Evolutionary conservation across 2,888 invertebrate species (phyloP), one percentile per base, ranked within the genome.

Genomic region (Drosophila meridionalis): DNA sequence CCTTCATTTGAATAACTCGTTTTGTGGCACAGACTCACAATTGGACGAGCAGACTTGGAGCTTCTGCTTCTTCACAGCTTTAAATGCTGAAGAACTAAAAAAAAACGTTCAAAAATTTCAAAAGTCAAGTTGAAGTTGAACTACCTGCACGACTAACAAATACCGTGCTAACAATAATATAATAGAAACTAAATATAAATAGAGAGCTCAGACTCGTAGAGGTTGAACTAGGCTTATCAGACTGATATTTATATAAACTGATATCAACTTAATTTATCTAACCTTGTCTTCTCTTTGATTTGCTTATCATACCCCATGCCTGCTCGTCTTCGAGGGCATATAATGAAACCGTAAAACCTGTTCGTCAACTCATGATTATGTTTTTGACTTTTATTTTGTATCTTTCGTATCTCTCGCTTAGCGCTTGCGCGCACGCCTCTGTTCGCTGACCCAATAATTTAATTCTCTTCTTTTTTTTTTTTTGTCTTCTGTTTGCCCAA

Each of bases 1-100:
- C 73, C 73, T 75, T 76, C 77, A 83, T 89, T 88, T 90, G 84
- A 90, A 88, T 89, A 89, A 89, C 89, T 77, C 70, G 90, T 90
- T 90, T 90, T 82, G 76, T 58, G 65, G 69, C 78, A 73, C 77
- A 74, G 80, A 83, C 77, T 80, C 80, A 65, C 67, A 66, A 66
- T 78, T 61, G 62, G 28, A 53, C 55, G 43, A 34, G 43, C 58
- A 20, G 61, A 57, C 42, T 59, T 69, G 73, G 47, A 66, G 76
- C 83, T 64, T 78, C 87, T 20, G 20, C 20, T 86, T 83, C 89
- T 79, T 74, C 56, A 58, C 80, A 78, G 72, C 77, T 84, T 69
- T 8, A 62, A 67, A 67, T 60, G 58, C 42, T 69, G 72, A 80
- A 82, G 53, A 73, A 71, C 70, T 62, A 28, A 78, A 66, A 20